These are phyloP conservation scores for Fragum fragum DNA, from an alignment of 2,888 invertebrate species.

Conservation along the genomic window DNA sequence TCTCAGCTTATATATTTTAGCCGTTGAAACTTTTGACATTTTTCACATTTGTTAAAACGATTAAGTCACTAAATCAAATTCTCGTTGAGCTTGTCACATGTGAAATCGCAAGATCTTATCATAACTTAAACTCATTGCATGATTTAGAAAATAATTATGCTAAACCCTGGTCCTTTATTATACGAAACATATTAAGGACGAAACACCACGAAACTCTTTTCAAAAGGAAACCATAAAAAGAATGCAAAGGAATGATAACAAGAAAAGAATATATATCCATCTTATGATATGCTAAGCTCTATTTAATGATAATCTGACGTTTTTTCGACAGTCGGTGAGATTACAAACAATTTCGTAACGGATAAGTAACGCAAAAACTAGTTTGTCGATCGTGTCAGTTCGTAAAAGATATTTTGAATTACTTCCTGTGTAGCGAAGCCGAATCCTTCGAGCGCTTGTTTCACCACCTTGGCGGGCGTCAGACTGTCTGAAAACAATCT, in stretches of 20 bases:
- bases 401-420: constrained; percentile 60
- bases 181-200: constrained; percentile 17
- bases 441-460: constrained; percentile 44
- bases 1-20: constrained; percentile 4
- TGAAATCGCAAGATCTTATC: constrained; percentile 62
- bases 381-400: constrained; percentile 36
- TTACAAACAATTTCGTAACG: constrained; percentile 55
- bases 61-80: constrained; percentile 57
- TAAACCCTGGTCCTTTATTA: constrained; percentile 14
- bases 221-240: constrained; percentile 52
- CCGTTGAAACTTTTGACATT: constrained; percentile 37
- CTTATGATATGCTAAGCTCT: constrained; percentile 59
- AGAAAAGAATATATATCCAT: constrained; percentile 17
- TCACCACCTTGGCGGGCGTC: constrained; percentile 66
- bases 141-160: constrained; percentile 64
- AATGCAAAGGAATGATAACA: constrained; percentile 33
- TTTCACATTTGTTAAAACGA: constrained; percentile 61
- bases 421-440: constrained; percentile 38
- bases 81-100: constrained; percentile 65
- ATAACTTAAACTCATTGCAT: constrained; percentile 52
- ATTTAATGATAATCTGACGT: constrained; percentile 65
- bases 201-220: constrained; percentile 39
- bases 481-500: constrained; percentile 57
- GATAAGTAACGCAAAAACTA: constrained; percentile 62
- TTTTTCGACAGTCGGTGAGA: constrained; percentile 49